phyloP scores from a whole-genome alignment of 2,797 vertebrate genomes.

The Poecilia wingei region DNA sequence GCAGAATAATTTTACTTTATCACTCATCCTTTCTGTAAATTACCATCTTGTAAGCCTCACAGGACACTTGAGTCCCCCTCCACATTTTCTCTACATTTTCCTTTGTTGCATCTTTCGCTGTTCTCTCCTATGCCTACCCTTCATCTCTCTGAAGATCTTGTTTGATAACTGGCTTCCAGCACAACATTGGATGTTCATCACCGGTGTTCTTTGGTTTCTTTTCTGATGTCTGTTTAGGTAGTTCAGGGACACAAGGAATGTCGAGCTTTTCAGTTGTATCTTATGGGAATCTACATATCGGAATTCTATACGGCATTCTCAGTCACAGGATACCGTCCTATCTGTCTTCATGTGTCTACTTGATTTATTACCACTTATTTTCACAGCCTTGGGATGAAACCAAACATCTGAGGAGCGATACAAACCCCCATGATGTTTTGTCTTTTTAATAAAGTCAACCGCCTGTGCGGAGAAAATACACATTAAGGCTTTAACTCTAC shows the following conservation, averaged over 20 bases:
- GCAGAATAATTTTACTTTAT: slow-evolving; percentile 53
- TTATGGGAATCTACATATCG: slow-evolving; percentile 75
- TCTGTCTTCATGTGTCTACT: slow-evolving; percentile 75
- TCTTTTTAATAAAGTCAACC: slow-evolving; percentile 71
- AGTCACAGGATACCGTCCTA: slow-evolving; percentile 70
- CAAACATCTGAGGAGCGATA: slow-evolving; percentile 63
- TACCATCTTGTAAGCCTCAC: slow-evolving; percentile 57
- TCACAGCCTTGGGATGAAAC: slow-evolving; percentile 62
- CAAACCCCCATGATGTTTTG: slow-evolving; percentile 55
- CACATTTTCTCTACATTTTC: slow-evolving; percentile 31
- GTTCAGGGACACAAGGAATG: slow-evolving; percentile 56
- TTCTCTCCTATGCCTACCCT: slow-evolving; percentile 35
- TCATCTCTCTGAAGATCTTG: slow-evolving; percentile 52
- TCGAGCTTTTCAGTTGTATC: slow-evolving; percentile 57
- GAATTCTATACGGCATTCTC: slow-evolving; percentile 60
- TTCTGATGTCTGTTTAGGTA: slow-evolving; percentile 70
- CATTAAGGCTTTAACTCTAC: slow-evolving; percentile 16
- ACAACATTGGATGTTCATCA: slow-evolving; percentile 64
- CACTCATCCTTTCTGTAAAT: slow-evolving; percentile 45
- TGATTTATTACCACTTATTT: slow-evolving; percentile 75
- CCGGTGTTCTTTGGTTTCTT: slow-evolving; percentile 49
- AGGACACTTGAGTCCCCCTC: slow-evolving; percentile 38
- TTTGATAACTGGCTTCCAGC: slow-evolving; percentile 63
- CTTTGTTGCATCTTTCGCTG: not conserved
- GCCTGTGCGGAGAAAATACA: slow-evolving; percentile 33